Percentiles rank a stretch among this genome's conserved stretches.
phyloP scores from a whole-genome alignment of 2,113 vertebrate species.

The Polypterus bichir region DNA sequence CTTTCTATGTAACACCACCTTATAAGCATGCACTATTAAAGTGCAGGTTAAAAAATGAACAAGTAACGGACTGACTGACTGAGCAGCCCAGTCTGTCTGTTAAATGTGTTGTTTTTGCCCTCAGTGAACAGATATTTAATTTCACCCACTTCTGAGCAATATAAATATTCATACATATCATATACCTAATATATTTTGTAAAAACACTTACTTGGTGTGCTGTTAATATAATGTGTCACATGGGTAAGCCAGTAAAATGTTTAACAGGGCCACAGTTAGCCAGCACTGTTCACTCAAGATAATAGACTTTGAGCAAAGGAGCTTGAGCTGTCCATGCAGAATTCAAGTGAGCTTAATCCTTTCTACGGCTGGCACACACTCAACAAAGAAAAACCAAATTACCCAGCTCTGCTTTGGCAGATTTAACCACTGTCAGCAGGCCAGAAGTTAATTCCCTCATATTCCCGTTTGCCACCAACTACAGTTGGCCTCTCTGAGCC shows the following conservation, averaged over 20 bases:
- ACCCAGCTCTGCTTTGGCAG: constrained; percentile 80
- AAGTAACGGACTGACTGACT: too few relatives aligned
- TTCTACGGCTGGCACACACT: constrained; percentile 78
- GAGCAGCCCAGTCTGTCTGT: too few relatives aligned
- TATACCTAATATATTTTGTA: too few relatives aligned
- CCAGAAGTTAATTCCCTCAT: constrained; percentile 86
- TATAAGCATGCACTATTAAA: too few relatives aligned
- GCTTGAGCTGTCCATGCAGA: constrained; percentile 63
- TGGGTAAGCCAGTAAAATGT: constrained; percentile 47
- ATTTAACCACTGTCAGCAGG: constrained; percentile 69
- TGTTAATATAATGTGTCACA: constrained; percentile 37
- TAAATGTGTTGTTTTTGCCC: too few relatives aligned
- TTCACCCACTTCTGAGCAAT: too few relatives aligned
- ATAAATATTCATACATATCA: too few relatives aligned
- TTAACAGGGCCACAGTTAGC: constrained; percentile 44
- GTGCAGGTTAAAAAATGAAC: too few relatives aligned
- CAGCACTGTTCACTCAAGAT: constrained; percentile 54
- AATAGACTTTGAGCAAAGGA: constrained; percentile 51
- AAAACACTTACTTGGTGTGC: neutral
- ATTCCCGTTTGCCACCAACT: constrained; percentile 62
- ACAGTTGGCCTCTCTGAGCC: constrained; percentile 42
- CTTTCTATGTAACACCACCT: too few relatives aligned
- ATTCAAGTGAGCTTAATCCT: constrained; percentile 74
- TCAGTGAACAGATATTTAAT: too few relatives aligned
- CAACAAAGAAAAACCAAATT: constrained; percentile 89